These are phyloP conservation scores for Momotus momota DNA, from an alignment of 2,797 vertebrate species.

Conservation along the genomic window DNA sequence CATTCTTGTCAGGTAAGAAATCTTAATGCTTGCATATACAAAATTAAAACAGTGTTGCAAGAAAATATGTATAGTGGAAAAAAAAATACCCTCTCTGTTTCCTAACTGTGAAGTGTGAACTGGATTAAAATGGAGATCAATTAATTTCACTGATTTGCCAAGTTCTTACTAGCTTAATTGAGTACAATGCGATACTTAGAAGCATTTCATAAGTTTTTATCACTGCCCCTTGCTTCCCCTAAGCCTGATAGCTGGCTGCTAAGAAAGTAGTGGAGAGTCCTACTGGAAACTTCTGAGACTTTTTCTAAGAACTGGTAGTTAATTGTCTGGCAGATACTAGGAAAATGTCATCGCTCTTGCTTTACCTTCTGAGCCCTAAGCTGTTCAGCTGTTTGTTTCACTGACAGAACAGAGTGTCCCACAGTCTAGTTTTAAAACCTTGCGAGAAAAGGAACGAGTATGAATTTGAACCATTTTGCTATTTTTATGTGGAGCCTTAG, in stretches of 20 bases:
- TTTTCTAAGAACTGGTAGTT: too few relatives aligned
- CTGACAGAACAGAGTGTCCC: not conserved
- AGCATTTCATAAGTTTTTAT: too few relatives aligned
- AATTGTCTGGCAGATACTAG: not conserved
- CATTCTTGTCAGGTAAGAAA: not conserved
- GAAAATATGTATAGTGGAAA: not conserved
- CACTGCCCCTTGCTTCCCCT: not conserved
- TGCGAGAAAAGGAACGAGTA: too few relatives aligned
- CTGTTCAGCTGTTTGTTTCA: not conserved
- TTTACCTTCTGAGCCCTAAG: not conserved
- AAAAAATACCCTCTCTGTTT: not conserved
- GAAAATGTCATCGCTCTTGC: not conserved
- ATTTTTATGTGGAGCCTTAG: not conserved
- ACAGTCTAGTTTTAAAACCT: not conserved
- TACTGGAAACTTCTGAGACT: not conserved
- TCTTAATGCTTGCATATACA: not conserved
- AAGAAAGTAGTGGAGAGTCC: not conserved
- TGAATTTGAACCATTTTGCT: not conserved
- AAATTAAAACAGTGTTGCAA: not conserved
- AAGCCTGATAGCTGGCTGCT: not conserved
- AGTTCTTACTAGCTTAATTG: not conserved
- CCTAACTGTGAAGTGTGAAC: not conserved
- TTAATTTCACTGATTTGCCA: not conserved
- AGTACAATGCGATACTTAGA: not conserved
- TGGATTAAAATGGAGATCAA: not conserved